A percentile compares a stretch with the other conserved stretches of the same genome.
Evolutionary conservation across 2,797 vertebrate genomes (phyloP).

Genomic region (Coregonus suidteri): DNA sequence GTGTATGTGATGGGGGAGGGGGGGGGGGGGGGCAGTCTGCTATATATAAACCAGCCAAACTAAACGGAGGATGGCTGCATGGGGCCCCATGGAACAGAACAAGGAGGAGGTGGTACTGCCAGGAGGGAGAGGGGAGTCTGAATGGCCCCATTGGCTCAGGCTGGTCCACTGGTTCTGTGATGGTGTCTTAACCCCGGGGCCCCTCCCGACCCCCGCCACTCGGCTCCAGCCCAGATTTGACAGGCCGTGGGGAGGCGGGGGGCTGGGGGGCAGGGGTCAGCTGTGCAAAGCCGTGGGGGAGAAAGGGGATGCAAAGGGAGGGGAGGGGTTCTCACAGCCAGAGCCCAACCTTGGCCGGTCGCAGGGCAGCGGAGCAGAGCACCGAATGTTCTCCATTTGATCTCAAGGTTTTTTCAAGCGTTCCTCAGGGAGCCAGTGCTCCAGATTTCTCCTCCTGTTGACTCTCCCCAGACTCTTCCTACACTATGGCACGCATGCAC

Average conservation of each 20-base stretch:
- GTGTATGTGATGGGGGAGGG: not conserved
- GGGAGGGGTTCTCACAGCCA: constrained; percentile 12
- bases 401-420: constrained; percentile 71
- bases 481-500: constrained; percentile 13
- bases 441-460: constrained; percentile 83
- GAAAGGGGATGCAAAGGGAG: constrained; percentile 19
- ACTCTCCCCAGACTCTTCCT: constrained; percentile 63
- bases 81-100: constrained; percentile 17
- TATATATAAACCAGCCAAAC: constrained; percentile 21
- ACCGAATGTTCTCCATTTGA: constrained; percentile 83
- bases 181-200: constrained; percentile 1
- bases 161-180: constrained; percentile 1
- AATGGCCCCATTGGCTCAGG: constrained; percentile 16
- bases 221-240: constrained; percentile 12
- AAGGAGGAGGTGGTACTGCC: not conserved
- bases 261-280: constrained; percentile 4
- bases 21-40: not conserved
- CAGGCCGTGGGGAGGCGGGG: not conserved
- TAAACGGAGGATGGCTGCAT: constrained; percentile 25
- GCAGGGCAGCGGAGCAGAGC: constrained; percentile 62
- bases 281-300: constrained; percentile 32
- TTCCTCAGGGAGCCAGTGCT: constrained; percentile 80
- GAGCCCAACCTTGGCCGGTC: constrained; percentile 51
- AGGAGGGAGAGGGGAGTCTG: not conserved
- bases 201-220: not conserved